Conservation (phyloP, 2,888 invertebrate species). For the Philopedon plagiatum region DNA sequence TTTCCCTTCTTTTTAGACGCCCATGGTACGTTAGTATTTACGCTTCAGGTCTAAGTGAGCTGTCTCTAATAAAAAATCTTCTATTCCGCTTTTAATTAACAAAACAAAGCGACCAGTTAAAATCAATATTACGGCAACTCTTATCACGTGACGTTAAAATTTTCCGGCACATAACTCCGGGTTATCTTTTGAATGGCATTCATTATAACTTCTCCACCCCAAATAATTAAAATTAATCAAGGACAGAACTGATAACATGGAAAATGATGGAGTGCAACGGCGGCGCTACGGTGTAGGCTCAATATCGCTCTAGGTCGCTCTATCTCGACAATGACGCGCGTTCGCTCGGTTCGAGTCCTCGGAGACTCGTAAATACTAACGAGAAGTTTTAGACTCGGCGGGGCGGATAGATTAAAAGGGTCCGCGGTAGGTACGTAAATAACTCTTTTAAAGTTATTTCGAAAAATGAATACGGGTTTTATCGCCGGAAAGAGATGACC, state of each 20-base stretch:
- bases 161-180: conserved; percentile 22
- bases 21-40: too few relatives aligned
- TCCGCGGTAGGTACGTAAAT: conserved; percentile 8
- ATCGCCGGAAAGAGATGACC: too few relatives aligned
- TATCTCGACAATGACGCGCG: conserved; percentile 57
- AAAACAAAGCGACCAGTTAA: conserved; percentile 27
- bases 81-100: neutral
- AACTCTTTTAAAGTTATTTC: conserved; percentile 21
- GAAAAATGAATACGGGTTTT: conserved; percentile 1
- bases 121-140: conserved; percentile 40
- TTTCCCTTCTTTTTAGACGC: too few relatives aligned
- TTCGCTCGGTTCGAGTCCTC: conserved; percentile 59
- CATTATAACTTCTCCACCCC: conserved; percentile 54
- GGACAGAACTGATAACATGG: conserved; percentile 65
- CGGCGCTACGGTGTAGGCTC: conserved; percentile 55
- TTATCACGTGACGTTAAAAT: conserved; percentile 39
- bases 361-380: conserved; percentile 69
- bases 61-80: too few relatives aligned
- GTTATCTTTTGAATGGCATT: conserved; percentile 39
- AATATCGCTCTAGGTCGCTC: conserved; percentile 59
- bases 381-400: conserved; percentile 66
- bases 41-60: too few relatives aligned
- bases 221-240: conserved; percentile 69
- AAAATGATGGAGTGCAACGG: conserved; percentile 65
- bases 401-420: conserved; percentile 21